A percentile compares a stretch with the other conserved stretches of the same genome.
These are phyloP conservation scores for Helicolenus hilgendorfi DNA, from an alignment of 2,797 vertebrate genomes.

Conservation along the genomic window DNA sequence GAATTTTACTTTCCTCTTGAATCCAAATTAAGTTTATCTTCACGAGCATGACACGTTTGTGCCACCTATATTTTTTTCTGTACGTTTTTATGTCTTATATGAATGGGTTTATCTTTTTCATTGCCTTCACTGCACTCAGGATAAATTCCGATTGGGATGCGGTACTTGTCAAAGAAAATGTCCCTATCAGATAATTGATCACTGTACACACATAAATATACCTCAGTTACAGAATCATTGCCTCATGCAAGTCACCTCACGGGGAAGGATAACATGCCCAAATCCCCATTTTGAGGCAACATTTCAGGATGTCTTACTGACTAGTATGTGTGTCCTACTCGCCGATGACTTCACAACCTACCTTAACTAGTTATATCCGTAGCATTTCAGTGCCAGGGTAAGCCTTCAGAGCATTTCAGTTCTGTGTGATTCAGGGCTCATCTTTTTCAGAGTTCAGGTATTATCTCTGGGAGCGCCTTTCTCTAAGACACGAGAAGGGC, in stretches of 20 bases:
- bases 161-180: slow-evolving; percentile 52
- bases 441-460: slow-evolving; percentile 42
- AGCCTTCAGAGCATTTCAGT: slow-evolving; percentile 60
- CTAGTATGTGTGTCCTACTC: slow-evolving; percentile 39
- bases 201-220: slow-evolving; percentile 62
- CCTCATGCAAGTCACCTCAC: slow-evolving; percentile 45
- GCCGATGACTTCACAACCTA: slow-evolving; percentile 67
- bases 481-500: background rate
- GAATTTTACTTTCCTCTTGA: slow-evolving; percentile 21
- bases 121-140: slow-evolving; percentile 74
- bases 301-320: slow-evolving; percentile 64
- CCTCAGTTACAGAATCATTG: slow-evolving; percentile 71
- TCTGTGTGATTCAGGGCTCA: slow-evolving; percentile 30
- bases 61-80: background rate
- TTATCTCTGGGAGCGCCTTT: slow-evolving; percentile 53
- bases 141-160: slow-evolving; percentile 48
- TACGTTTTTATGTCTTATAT: slow-evolving; percentile 18
- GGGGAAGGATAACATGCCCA: slow-evolving; percentile 8
- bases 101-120: slow-evolving; percentile 29
- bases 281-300: slow-evolving; percentile 33
- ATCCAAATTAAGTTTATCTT: slow-evolving; percentile 8
- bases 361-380: slow-evolving; percentile 63
- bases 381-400: slow-evolving; percentile 63
- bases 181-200: slow-evolving; percentile 38
- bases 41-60: slow-evolving; percentile 13